These are phyloP conservation scores for Eclectus roratus DNA, from an alignment of 2,113 vertebrate species.

Conservation along the genomic window DNA sequence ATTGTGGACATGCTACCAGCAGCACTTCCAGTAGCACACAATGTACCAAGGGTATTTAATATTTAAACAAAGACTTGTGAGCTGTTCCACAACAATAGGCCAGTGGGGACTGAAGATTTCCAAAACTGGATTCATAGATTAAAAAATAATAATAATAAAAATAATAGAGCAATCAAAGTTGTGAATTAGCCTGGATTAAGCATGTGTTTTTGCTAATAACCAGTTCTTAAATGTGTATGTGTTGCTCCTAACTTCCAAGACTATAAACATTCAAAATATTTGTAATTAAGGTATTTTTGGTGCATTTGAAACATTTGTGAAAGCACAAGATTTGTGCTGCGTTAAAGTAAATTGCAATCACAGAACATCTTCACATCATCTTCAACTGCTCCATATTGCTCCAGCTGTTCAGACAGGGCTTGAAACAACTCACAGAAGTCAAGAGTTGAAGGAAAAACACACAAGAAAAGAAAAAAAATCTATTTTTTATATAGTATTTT, in stretches of 20 bases:
- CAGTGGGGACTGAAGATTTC: neutral
- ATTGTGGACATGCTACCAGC: neutral
- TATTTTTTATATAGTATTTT: neutral
- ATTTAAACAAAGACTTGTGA: conserved; percentile 44
- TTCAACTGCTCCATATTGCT: neutral
- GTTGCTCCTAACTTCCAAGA: neutral
- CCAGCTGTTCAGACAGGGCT: neutral
- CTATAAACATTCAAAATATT: neutral
- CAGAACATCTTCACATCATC: neutral
- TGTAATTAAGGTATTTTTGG: neutral
- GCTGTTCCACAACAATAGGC: neutral
- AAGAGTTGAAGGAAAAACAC: neutral
- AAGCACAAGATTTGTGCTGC: neutral
- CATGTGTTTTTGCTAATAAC: neutral
- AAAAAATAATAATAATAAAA: neutral
- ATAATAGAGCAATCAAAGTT: neutral
- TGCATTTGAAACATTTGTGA: neutral
- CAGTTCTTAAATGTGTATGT: neutral
- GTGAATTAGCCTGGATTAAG: neutral
- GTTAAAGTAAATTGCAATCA: neutral
- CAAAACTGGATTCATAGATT: neutral
- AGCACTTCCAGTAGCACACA: neutral
- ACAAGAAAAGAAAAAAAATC: neutral
- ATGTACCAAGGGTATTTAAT: conserved; percentile 35
- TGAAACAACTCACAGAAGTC: neutral